phyloP scores from a whole-genome alignment of 1,140 invertebrate species.

The Hyposmocoma kahamanoa region DNA sequence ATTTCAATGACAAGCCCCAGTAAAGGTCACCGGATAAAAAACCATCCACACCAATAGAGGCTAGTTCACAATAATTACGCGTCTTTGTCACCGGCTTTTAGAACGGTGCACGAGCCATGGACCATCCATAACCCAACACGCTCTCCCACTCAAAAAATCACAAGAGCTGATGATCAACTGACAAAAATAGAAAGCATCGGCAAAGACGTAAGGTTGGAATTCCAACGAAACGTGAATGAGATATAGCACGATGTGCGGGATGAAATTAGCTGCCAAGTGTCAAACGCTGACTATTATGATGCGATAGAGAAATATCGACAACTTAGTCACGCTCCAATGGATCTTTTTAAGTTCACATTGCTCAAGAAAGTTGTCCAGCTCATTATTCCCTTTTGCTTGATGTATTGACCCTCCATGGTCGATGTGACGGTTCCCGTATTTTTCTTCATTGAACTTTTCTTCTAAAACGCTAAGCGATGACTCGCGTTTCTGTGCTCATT shows the following conservation, averaged over 20 bases:
- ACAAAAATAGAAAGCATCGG: conserved; percentile 6
- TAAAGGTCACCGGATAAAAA: too few species aligned
- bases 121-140: conserved; percentile 33
- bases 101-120: conserved; percentile 27
- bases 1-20: too few species aligned
- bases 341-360: conserved; percentile 30
- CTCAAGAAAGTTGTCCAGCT: conserved; percentile 21
- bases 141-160: conserved; percentile 4
- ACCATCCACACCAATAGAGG: not conserved
- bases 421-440: conserved; percentile 7
- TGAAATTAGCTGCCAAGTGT: conserved; percentile 29
- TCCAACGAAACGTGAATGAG: conserved; percentile 5
- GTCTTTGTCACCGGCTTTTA: conserved; percentile 20
- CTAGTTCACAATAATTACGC: conserved; percentile 12
- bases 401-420: conserved; percentile 15
- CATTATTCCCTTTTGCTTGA: conserved; percentile 32
- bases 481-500: conserved; percentile 14
- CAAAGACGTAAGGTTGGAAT: conserved; percentile 10
- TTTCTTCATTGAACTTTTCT: conserved; percentile 13
- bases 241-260: conserved; percentile 9
- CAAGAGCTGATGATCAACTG: conserved; percentile 6
- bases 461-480: conserved; percentile 15
- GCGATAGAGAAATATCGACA: conserved; percentile 40
- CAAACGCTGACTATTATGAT: conserved; percentile 44
- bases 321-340: conserved; percentile 37